Percentiles rank a stretch among this genome's conserved stretches.
These are phyloP conservation scores for Urocitellus parryii DNA, from an alignment of 2,113 vertebrate genomes.

Conservation along the genomic window DNA sequence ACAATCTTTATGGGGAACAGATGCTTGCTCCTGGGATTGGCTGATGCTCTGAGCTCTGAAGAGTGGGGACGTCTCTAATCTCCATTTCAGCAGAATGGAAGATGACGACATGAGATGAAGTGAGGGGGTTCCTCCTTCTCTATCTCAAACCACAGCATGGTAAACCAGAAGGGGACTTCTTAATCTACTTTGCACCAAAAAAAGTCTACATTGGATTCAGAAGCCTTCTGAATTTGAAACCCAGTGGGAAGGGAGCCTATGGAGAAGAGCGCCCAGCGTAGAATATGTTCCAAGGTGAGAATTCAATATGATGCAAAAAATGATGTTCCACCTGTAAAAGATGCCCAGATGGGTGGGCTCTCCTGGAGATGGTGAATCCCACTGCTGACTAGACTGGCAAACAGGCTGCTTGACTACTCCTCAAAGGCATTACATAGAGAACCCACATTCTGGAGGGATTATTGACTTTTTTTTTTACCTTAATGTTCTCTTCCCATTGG, in stretches of 20 bases:
- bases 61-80: background rate
- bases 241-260: background rate
- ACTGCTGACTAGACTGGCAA: background rate
- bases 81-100: background rate
- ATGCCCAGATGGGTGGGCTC: background rate
- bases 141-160: background rate
- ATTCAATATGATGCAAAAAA: background rate
- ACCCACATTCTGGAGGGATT: background rate
- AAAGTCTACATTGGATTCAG: background rate
- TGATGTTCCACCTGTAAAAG: background rate
- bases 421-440: background rate
- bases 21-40: background rate
- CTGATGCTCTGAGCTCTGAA: background rate
- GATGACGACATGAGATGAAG: background rate
- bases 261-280: background rate
- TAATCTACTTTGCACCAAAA: background rate
- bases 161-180: background rate
- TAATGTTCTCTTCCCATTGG: background rate
- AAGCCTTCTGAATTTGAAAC: background rate
- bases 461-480: background rate
- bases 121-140: background rate
- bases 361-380: background rate
- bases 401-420: fast-evolving
- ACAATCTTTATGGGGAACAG: background rate
- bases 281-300: background rate